phyloP scores from a whole-genome alignment of 2,113 vertebrate species.

The Vidua macroura region DNA sequence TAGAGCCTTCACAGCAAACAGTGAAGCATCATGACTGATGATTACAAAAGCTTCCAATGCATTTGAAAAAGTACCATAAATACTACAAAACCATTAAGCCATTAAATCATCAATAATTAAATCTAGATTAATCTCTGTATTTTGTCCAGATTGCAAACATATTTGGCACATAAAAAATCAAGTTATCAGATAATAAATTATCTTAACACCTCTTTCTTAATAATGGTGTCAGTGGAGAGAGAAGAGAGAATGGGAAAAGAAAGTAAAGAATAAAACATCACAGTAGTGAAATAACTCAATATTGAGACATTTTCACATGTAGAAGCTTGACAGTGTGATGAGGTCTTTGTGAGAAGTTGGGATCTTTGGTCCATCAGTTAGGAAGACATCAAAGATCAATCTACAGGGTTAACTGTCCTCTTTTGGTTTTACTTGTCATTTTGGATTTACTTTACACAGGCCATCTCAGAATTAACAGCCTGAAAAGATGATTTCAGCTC shows the following conservation, averaged over 20 bases:
- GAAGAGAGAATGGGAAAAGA: neutral
- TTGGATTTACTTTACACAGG: neutral
- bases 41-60: neutral
- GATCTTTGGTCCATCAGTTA: neutral
- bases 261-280: neutral
- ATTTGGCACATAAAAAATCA: neutral
- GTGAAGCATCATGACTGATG: neutral
- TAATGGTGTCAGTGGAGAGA: neutral
- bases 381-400: neutral
- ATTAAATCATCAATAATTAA: neutral
- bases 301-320: neutral
- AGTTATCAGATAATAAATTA: neutral
- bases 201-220: neutral
- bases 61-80: neutral
- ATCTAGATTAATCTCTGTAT: neutral
- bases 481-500: neutral
- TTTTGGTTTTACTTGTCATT: neutral
- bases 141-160: neutral
- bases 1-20: neutral
- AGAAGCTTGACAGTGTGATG: neutral
- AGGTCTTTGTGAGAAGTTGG: neutral
- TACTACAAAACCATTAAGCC: neutral
- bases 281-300: neutral
- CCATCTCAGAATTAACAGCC: neutral
- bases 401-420: neutral